A percentile compares a stretch with the other conserved stretches of the same genome.
Conservation (phyloP, 2,888 invertebrate genomes). For the Ernsta delagoae region DNA sequence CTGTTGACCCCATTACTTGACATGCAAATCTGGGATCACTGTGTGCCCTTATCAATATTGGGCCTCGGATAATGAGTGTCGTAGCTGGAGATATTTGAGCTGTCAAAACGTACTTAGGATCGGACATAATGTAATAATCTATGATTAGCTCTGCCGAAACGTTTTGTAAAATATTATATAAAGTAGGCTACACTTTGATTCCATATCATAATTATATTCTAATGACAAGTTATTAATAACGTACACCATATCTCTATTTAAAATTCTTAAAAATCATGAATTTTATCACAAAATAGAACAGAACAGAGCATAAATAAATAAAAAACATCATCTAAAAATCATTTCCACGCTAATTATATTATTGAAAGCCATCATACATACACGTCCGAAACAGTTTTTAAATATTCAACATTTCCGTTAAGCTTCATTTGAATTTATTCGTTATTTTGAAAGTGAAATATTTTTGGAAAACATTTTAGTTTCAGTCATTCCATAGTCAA, state of each 20-base stretch:
- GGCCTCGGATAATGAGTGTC: slow-evolving; percentile 4
- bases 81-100: neutral
- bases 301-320: neutral
- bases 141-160: neutral
- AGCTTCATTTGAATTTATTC: slow-evolving; percentile 2
- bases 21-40: slow-evolving; percentile 9
- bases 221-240: neutral
- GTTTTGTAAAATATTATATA: neutral
- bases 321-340: neutral
- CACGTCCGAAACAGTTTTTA: slow-evolving; percentile 1
- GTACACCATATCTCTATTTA: too few relatives aligned
- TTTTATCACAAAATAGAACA: neutral
- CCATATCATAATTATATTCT: neutral
- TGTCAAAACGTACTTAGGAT: neutral
- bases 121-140: too few relatives aligned
- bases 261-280: too few relatives aligned
- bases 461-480: neutral
- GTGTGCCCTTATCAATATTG: slow-evolving; percentile 14
- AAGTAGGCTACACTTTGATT: too few relatives aligned
- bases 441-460: slow-evolving; percentile 1
- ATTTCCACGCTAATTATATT: neutral
- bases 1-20: slow-evolving; percentile 11
- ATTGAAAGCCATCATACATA: neutral
- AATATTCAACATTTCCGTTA: neutral
- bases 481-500: neutral